Base-by-base conservation (phyloP, 2,113 vertebrate genomes). In the Hystrix brachyura region DNA sequence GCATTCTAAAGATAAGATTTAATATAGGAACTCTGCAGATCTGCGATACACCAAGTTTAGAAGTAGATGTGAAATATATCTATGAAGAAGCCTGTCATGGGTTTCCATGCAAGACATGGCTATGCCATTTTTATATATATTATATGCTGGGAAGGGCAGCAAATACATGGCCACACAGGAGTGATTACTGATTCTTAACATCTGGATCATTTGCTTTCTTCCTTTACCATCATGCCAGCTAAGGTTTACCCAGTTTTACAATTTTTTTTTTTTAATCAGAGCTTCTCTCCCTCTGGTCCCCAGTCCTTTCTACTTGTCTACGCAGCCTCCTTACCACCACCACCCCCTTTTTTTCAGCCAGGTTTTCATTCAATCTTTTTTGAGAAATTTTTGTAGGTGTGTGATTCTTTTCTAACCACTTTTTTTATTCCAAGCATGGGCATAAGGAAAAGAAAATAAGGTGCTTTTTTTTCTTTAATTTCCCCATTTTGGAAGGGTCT, bases 371-470 rank as follows among this genome's bases (percentile, higher is more conserved):
- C 43, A 71, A 43, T 14, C 11, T 64, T 92, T 90, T 82, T 29
- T 34, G 21, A 81, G 17, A 91, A 91, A 72, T 82, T 12, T 88
- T 90, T 74, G 15, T 83, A 53, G n/a, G 4, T 57, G 15, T 67
- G n/a, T 91, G 53, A 17, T 94, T 92, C 94, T 92, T 82, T 64
- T 92, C 78, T 19, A 71, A 79, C 12, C 55, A 87, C 51, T 51
- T 90, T 25, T 25, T 7, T 5, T 91, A 72, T 21, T 34, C 23
- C 46, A 46, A 82, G 79, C 64, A 13, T 74, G 32, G 57, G 19
- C 43, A 89, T 43, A 34, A 34, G 14, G 18, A 71, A 91, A 21
- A 94, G 65, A 86, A 96, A 93, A 83, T 48, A n/a, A 14, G 74
- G 11, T 6, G 21, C 18, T 19, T 62, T 71, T 34, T 13, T 21